Evolutionary conservation across 2,888 invertebrate genomes (phyloP).

Genomic region (Himalopsyche japonica): DNA sequence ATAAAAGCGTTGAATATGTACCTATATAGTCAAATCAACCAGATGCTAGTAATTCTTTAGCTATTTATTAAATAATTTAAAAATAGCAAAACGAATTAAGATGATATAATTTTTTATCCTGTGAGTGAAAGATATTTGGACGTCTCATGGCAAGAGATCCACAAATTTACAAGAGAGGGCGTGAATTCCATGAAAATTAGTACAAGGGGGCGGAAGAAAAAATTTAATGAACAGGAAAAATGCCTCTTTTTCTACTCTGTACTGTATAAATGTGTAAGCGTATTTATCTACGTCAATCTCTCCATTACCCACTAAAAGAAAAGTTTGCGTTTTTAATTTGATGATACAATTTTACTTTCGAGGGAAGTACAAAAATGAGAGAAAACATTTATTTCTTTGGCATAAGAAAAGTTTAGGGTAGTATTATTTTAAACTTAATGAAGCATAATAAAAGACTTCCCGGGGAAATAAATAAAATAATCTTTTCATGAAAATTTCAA

Average conservation of each 20-base stretch:
- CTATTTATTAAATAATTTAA: too few relatives aligned
- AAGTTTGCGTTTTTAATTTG: conserved; percentile 66
- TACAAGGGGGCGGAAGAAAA: conserved; percentile 63
- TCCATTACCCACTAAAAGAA: conserved; percentile 65
- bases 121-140: background rate
- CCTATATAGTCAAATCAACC: too few relatives aligned
- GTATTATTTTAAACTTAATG: background rate
- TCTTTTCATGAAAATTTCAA: too few relatives aligned
- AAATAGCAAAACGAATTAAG: too few relatives aligned
- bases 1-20: too few relatives aligned
- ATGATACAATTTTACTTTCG: conserved; percentile 60
- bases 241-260: conserved; percentile 52
- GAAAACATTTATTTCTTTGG: conserved; percentile 15
- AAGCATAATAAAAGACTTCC: background rate
- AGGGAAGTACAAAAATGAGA: conserved; percentile 42
- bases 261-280: conserved; percentile 50
- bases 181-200: conserved; percentile 66
- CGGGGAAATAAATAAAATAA: too few relatives aligned
- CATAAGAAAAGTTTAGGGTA: background rate
- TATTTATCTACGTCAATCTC: conserved; percentile 64
- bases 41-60: too few relatives aligned
- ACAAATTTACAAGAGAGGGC: conserved; percentile 46
- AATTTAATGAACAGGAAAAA: conserved; percentile 66
- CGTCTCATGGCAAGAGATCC: conserved; percentile 35
- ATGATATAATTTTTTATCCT: too few relatives aligned